These are phyloP conservation scores for Meriones psammophilus DNA, from an alignment of 2,797 vertebrate genomes.

Conservation along the genomic window DNA sequence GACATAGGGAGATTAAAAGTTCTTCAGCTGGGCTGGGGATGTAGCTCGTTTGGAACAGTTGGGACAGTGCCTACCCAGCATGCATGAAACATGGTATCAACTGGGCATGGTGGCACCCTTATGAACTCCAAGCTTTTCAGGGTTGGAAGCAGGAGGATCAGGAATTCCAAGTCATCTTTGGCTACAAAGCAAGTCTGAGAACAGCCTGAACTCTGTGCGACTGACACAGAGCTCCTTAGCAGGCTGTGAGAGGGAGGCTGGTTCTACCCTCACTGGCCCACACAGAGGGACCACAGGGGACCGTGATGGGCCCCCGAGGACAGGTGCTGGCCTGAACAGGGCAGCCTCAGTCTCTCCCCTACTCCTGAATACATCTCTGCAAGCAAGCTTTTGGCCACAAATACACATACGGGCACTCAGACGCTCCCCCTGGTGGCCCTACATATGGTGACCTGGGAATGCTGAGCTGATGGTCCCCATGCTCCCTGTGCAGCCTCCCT, in stretches of 20 bases:
- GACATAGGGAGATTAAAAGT: background rate
- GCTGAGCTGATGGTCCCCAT: background rate
- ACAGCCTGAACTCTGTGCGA: background rate
- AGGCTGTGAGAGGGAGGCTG: background rate
- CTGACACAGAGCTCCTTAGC: background rate
- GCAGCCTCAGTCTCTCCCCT: background rate
- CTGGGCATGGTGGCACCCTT: background rate
- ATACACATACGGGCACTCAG: background rate
- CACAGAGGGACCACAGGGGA: background rate
- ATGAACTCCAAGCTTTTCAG: background rate
- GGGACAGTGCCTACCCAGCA: background rate
- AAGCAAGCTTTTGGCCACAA: background rate
- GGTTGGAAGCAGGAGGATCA: background rate
- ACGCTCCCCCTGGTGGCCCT: too few species aligned
- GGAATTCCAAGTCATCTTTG: background rate
- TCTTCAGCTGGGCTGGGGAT: background rate
- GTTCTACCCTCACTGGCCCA: background rate
- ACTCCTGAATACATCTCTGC: background rate
- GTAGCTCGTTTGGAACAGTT: background rate
- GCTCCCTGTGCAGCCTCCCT: background rate
- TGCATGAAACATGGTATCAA: background rate
- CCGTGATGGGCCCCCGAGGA: background rate
- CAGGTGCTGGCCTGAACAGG: background rate
- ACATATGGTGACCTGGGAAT: background rate
- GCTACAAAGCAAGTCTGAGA: background rate